Conservation (phyloP, 2,113 vertebrate species). For the Odocoileus virginianus region DNA sequence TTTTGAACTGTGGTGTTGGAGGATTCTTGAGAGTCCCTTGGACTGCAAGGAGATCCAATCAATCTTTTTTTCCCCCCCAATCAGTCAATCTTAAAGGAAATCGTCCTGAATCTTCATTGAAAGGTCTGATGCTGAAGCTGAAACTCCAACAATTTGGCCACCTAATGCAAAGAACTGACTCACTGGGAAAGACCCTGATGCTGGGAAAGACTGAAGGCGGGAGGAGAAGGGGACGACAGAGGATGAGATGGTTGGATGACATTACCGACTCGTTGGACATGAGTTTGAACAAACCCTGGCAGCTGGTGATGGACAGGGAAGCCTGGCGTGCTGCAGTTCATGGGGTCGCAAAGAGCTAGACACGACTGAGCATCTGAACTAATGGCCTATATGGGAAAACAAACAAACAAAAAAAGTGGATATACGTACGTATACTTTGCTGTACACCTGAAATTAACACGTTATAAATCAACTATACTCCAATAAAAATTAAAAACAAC, state of each 20-base stretch:
- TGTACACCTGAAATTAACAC: neutral
- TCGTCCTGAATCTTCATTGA: neutral
- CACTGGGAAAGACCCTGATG: neutral
- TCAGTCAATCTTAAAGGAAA: neutral
- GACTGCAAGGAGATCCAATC: neutral
- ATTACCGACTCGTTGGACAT: neutral
- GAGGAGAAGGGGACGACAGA: neutral
- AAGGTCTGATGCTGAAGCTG: neutral
- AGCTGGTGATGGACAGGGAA: neutral
- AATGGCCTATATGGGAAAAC: neutral
- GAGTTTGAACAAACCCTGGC: neutral
- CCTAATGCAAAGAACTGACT: neutral
- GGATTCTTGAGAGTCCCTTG: neutral
- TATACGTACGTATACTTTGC: neutral
- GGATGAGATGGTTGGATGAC: neutral
- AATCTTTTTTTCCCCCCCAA: neutral
- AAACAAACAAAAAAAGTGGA: neutral
- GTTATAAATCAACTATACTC: neutral
- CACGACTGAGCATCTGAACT: neutral
- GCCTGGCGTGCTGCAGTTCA: neutral
- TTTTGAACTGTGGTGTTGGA: neutral
- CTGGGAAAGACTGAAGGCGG: neutral
- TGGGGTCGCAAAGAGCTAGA: neutral
- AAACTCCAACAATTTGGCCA: neutral
- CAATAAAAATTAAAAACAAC: neutral